Evolutionary conservation across 2,888 invertebrate genomes (phyloP), one percentile per base, ranked within the genome.

Genomic region (Frankliniella fusca): DNA sequence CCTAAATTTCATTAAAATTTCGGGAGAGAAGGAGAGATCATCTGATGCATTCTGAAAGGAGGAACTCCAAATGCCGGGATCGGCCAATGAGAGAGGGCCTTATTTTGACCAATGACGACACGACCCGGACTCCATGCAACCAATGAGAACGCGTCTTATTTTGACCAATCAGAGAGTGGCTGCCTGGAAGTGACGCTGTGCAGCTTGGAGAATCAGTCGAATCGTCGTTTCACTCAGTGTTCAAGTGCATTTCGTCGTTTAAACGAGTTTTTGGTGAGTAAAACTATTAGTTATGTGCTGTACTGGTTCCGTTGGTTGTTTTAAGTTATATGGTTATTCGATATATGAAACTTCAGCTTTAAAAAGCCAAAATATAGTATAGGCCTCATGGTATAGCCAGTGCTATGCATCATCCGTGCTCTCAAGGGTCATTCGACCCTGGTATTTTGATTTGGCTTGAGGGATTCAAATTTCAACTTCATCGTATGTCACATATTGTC

Each of bases 21-120:
- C 11, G 20, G 18, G 7, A 61, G 61, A 61, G 61, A n/a, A 3
- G 20, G n/a, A 0, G 61, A n/a, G 61, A 76, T 27, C 70, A 76
- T 27, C 70, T 76, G 70, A 76, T 76, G 10, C 70, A 23, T 50
- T 82, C 27, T 80, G 80, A 80, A 82, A 20, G 38, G 54, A 80
- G 49, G 23, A 38, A 48, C 76, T 81, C 18, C 23, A 50, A 70
- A n/a, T 79, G n/a, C 79, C 38, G 20, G 8, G n/a, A 28, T 18
- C 82, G 80, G 65, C 85, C 84, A 85, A 85, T 85, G 23, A 81
- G 20, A 84, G 38, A 80, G 18, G 18, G 49, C 82, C 20, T 84
- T 85, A 85, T 85, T 85, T 83, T 81, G 49, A 80, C 85, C 85
- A 85, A 85, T 85, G 49, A 82, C 81, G 83, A 80, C 18, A 80